Conservation (phyloP, 92 coral and sea anemone species). For the Zoanthus gigantus region DNA sequence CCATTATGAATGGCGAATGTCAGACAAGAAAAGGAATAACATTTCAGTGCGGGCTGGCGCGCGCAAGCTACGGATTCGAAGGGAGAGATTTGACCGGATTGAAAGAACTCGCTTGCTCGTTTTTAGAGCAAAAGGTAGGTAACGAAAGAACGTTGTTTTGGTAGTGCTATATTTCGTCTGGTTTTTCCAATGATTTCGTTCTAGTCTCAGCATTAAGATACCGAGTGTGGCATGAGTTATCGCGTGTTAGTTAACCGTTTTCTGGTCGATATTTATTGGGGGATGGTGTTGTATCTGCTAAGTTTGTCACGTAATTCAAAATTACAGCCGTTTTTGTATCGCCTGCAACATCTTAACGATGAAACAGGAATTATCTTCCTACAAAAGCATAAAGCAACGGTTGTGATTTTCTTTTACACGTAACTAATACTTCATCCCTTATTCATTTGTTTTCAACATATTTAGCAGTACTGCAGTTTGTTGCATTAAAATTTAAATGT, state of each 20-base stretch:
- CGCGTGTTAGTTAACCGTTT: constrained; percentile 24
- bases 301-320: constrained; percentile 25
- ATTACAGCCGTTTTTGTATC: constrained; percentile 5
- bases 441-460: background rate
- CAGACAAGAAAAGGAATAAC: constrained; percentile 91
- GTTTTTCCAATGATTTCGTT: background rate
- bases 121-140: constrained; percentile 97
- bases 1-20: constrained; percentile 85
- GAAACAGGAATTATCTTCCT: background rate
- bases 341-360: background rate
- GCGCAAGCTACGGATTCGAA: constrained; percentile 96
- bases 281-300: constrained; percentile 12
- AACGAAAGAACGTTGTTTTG: background rate
- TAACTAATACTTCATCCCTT: background rate
- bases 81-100: constrained; percentile 89
- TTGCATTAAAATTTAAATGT: background rate
- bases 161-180: constrained; percentile 6
- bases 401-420: background rate
- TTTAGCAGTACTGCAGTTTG: background rate
- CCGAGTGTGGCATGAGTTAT: background rate
- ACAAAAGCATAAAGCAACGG: background rate
- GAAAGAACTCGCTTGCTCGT: constrained; percentile 96
- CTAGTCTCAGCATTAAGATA: background rate
- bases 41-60: constrained; percentile 97
- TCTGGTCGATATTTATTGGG: background rate